Percentiles rank a stretch among this genome's conserved stretches.
These are phyloP conservation scores for Potamilus streckersoni DNA, from an alignment of 1,140 invertebrate genomes.

Conservation along the genomic window DNA sequence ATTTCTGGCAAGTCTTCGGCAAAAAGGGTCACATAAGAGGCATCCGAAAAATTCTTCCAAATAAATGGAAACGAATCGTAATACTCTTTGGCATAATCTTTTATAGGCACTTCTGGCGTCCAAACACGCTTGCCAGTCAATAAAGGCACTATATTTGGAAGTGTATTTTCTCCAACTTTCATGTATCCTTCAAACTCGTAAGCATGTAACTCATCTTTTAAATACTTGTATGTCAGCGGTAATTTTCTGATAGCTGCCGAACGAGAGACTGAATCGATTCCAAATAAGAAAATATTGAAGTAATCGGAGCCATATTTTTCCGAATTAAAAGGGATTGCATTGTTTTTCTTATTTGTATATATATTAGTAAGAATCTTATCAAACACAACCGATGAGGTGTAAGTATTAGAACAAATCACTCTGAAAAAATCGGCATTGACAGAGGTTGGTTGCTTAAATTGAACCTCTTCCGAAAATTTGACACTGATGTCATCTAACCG, in stretches of 20 bases:
- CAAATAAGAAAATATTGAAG: too few species aligned
- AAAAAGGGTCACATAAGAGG: conserved; percentile 69
- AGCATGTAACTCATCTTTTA: conserved; percentile 63
- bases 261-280: conserved; percentile 79
- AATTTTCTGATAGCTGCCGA: conserved; percentile 86
- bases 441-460: conserved; percentile 33
- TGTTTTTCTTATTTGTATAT: neutral
- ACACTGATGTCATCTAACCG: conserved; percentile 45
- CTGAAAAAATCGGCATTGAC: conserved; percentile 67
- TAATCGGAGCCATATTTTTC: neutral
- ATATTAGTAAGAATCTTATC: conserved; percentile 40
- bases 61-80: conserved; percentile 69
- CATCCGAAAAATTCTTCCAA: conserved; percentile 69
- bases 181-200: conserved; percentile 62
- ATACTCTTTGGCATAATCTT: conserved; percentile 44
- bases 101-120: conserved; percentile 58
- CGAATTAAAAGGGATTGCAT: neutral
- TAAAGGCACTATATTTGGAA: conserved; percentile 31
- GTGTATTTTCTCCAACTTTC: conserved; percentile 53
- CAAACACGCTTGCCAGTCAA: conserved; percentile 37
- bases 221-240: conserved; percentile 76
- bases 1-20: conserved; percentile 70
- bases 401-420: conserved; percentile 60
- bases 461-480: conserved; percentile 55
- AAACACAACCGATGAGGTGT: conserved; percentile 53